Conservation (phyloP, 2,888 invertebrate species). For the Abrostola tripartita region DNA sequence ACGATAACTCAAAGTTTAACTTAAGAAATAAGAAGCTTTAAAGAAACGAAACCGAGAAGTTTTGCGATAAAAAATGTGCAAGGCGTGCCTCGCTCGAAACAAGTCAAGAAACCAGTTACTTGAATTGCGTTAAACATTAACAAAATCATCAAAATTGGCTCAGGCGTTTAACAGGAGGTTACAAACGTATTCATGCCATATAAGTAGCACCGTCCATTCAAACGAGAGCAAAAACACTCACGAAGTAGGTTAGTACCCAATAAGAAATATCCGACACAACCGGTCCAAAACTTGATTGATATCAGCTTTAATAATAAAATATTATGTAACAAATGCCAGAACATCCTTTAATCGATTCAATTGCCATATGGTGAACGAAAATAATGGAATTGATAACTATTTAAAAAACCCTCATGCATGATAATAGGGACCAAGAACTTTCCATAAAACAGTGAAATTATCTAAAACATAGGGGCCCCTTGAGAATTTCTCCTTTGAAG, state of each 20-base stretch:
- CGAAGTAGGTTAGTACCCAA: conserved; percentile 14
- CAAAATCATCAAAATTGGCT: conserved; percentile 35
- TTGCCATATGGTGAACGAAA: conserved; percentile 56
- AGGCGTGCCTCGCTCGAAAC: conserved; percentile 18
- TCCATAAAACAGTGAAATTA: conserved; percentile 72
- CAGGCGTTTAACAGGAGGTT: conserved; percentile 18
- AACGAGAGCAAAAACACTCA: conserved; percentile 19
- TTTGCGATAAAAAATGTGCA: conserved; percentile 16
- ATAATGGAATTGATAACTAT: conserved; percentile 65
- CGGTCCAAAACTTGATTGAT: conserved; percentile 33
- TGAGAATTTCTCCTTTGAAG: conserved; percentile 48
- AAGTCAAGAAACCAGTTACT: conserved; percentile 39
- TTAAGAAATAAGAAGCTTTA: conserved; percentile 6
- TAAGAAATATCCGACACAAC: conserved; percentile 30
- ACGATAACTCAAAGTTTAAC: conserved; percentile 6
- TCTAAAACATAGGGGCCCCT: conserved; percentile 72
- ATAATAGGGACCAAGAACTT: conserved; percentile 60
- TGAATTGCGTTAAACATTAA: conserved; percentile 29
- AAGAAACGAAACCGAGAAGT: conserved; percentile 13
- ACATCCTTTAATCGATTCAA: conserved; percentile 49
- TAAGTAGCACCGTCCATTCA: conserved; percentile 10
- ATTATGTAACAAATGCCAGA: conserved; percentile 30
- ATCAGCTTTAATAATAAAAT: conserved; percentile 25
- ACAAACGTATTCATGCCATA: conserved; percentile 18
- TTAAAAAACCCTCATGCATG: conserved; percentile 70